Base-by-base conservation (phyloP, 2,888 invertebrate genomes). In the Gerosis bhagava region DNA sequence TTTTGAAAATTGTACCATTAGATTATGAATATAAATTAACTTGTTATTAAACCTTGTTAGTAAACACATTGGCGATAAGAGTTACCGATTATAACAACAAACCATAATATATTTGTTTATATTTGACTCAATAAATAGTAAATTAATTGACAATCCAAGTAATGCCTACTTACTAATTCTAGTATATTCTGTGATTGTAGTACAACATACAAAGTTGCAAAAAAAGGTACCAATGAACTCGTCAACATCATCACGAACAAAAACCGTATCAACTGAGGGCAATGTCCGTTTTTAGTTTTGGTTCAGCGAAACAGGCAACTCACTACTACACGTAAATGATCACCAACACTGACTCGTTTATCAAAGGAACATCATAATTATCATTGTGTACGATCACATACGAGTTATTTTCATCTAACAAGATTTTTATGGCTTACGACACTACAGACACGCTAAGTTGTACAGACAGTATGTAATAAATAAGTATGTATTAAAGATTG, bases 281-380 rank as follows among this genome's bases (percentile, higher is more conserved):
- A 87, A 77, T 65, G 87, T 71, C 83, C 87, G 80, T 73, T 75
- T 81, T 79, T 70, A 72, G 77, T 70, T 76, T 70, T 74, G 71
- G 75, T 82, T 79, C 71, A 73, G 68, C 71, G 71, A 76, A 73
- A 74, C 70, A 57, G 61, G 53, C 63, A 61, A 62, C 59, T 62
- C 58, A 70, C 67, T 46, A 67, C 59, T 58, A 70, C 66, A 67
- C 36, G 51, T 61, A 59, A 63, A 63, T 62, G 54, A 59, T 60
- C 54, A 64, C 63, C 36, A 59, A 58, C 58, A 63, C 61, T 63
- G 52, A 52, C 36, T 43, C 43, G 45, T 32, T 13, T 19, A 22
- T 10, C 16, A 24, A 37, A 15, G 28, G 19, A 41, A 29, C 32
- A 25, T 29, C 43, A 26, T 39, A 37, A 57, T 43, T 50, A 46